A percentile compares a stretch with the other conserved stretches of the same genome.
phyloP scores from a whole-genome alignment of 2,888 invertebrate genomes.

The Zeuzera pyrina region DNA sequence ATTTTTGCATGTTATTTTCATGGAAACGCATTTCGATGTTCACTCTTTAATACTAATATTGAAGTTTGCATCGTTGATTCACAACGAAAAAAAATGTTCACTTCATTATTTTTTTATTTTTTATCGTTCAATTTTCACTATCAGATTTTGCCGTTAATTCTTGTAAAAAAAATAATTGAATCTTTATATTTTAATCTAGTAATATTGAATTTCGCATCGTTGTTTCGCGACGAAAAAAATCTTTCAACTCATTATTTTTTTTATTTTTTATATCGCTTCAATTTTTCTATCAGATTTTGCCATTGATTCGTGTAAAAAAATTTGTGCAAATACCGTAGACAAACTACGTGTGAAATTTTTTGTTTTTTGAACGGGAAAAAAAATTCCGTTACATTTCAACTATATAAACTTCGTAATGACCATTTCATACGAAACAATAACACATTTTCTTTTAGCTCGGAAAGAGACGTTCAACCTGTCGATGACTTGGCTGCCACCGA shows the following conservation, averaged over 20 bases:
- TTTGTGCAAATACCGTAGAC: neutral
- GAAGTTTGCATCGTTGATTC: neutral
- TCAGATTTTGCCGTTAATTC: neutral
- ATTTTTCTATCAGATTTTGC: no score
- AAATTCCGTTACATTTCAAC: neutral
- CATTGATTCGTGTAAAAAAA: neutral
- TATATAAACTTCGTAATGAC: neutral
- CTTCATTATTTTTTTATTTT: neutral
- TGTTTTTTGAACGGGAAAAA: neutral
- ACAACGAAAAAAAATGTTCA: neutral
- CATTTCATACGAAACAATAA: slow-evolving; percentile 1
- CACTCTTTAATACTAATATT: neutral
- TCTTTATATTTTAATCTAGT: no score
- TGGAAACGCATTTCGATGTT: neutral
- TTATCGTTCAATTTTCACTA: neutral
- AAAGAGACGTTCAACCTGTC: neutral
- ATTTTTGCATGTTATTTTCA: neutral
- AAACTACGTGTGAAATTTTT: neutral
- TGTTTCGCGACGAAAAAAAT: no score
- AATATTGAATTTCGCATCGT: no score
- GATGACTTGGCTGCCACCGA: neutral
- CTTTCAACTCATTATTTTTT: no score
- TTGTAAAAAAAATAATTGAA: no score
- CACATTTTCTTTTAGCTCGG: neutral
- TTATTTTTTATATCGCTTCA: no score